Percentiles rank a stretch among this genome's conserved stretches.
These are phyloP conservation scores for Papilio protenor DNA, from an alignment of 2,888 invertebrate species.

Conservation along the genomic window DNA sequence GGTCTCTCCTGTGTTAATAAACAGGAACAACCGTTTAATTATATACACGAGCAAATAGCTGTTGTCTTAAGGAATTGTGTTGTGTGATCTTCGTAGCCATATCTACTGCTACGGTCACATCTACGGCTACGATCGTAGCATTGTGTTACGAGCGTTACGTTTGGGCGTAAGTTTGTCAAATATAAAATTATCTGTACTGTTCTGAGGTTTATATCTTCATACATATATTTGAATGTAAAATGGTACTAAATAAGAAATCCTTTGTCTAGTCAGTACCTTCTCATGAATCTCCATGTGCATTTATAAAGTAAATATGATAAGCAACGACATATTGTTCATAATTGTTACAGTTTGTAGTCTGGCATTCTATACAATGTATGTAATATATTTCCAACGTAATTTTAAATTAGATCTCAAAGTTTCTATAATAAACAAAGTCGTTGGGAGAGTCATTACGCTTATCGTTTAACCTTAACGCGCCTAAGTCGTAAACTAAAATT, in stretches of 20 bases:
- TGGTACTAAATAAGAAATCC: neutral
- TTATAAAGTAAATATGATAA: neutral
- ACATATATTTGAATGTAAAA: neutral
- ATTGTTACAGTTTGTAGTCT: neutral
- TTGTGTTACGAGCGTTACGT: neutral
- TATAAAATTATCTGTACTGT: neutral
- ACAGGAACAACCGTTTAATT: neutral
- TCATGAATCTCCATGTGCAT: neutral
- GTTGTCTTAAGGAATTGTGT: neutral
- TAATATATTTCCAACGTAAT: neutral
- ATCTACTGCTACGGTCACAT: neutral
- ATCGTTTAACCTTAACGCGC: slow-evolving; percentile 31
- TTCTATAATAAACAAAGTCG: slow-evolving; percentile 5
- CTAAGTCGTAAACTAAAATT: slow-evolving; percentile 48
- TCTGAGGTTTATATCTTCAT: neutral
- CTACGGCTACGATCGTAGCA: neutral
- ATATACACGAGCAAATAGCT: neutral
- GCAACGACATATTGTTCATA: neutral
- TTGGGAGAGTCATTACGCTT: slow-evolving; percentile 31
- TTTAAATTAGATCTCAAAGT: slow-evolving; percentile 14
- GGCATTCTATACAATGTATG: neutral
- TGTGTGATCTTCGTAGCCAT: neutral
- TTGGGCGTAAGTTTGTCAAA: neutral
- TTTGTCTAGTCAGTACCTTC: neutral
- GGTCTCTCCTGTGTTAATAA: neutral